These are phyloP conservation scores for Allolobophora icterica DNA, from an alignment of 2,888 invertebrate genomes.

Conservation along the genomic window DNA sequence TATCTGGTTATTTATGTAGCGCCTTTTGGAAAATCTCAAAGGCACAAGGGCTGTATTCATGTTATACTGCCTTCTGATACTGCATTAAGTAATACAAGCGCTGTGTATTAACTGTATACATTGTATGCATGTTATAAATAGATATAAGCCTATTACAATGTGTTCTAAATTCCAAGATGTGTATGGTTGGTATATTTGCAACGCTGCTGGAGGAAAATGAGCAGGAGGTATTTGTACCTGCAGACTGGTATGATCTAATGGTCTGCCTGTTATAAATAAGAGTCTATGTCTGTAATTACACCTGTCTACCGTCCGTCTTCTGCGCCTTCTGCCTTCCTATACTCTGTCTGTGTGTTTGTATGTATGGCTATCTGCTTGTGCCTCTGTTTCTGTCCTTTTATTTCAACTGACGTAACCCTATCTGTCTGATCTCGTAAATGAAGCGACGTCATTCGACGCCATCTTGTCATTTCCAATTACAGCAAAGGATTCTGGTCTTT, in stretches of 20 bases:
- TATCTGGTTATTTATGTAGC: too few relatives aligned
- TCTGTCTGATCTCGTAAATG: not conserved
- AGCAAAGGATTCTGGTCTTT: not conserved
- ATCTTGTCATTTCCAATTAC: conserved; percentile 17
- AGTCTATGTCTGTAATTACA: not conserved
- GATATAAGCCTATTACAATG: not conserved
- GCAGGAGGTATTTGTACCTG: not conserved
- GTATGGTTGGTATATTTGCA: not conserved
- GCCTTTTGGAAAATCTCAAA: too few relatives aligned
- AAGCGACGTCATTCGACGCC: conserved; percentile 17
- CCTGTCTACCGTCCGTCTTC: not conserved
- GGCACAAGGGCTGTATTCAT: not conserved
- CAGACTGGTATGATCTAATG: not conserved
- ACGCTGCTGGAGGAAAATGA: not conserved
- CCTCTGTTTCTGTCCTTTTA: not conserved
- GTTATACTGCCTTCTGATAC: not conserved
- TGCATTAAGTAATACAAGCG: not conserved
- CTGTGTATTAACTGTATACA: not conserved
- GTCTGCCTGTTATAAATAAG: not conserved
- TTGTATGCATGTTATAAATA: too few relatives aligned
- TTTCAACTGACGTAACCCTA: not conserved
- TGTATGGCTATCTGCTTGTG: not conserved
- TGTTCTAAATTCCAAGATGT: not conserved
- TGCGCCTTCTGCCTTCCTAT: too few relatives aligned
- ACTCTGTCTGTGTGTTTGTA: not conserved